Conservation (phyloP, 1,140 invertebrate species). For the Meteorus sp. region DNA sequence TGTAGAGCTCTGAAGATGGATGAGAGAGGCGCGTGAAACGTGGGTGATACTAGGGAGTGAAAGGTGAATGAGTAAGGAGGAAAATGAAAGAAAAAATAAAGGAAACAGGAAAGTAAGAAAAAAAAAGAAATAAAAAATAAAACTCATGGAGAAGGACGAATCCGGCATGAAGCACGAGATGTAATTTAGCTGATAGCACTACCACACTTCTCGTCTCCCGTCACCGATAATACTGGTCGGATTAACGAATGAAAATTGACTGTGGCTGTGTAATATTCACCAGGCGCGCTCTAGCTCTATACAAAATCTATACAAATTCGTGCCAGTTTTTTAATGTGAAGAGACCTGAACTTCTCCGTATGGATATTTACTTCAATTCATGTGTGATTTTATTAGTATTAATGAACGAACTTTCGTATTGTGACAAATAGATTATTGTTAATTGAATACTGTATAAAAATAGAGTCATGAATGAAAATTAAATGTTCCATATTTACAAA, state of each 20-base stretch:
- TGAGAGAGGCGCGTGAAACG: constrained; percentile 35
- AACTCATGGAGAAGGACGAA: neutral
- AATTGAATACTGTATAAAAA: too few species aligned
- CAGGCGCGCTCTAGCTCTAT: neutral
- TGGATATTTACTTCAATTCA: too few species aligned
- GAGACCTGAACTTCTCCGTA: too few species aligned
- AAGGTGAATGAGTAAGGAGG: constrained; percentile 23
- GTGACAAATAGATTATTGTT: too few species aligned
- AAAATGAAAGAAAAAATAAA: neutral
- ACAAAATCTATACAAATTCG: neutral
- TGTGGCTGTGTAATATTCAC: neutral
- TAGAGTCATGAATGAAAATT: too few species aligned
- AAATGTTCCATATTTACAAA: too few species aligned
- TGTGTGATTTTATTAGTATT: too few species aligned
- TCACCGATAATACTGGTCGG: neutral
- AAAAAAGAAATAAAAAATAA: constrained; percentile 12
- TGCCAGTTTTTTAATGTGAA: neutral
- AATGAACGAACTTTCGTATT: too few species aligned
- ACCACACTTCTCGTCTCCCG: neutral
- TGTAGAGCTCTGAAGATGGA: constrained; percentile 38
- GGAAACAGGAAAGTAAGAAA: constrained; percentile 8
- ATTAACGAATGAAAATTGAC: constrained; percentile 20
- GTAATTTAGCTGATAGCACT: constrained; percentile 13
- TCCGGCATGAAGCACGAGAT: neutral
- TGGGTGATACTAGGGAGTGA: neutral